These are phyloP conservation scores for Bombus consobrinus DNA, from an alignment of 1,140 invertebrate species.

Conservation along the genomic window DNA sequence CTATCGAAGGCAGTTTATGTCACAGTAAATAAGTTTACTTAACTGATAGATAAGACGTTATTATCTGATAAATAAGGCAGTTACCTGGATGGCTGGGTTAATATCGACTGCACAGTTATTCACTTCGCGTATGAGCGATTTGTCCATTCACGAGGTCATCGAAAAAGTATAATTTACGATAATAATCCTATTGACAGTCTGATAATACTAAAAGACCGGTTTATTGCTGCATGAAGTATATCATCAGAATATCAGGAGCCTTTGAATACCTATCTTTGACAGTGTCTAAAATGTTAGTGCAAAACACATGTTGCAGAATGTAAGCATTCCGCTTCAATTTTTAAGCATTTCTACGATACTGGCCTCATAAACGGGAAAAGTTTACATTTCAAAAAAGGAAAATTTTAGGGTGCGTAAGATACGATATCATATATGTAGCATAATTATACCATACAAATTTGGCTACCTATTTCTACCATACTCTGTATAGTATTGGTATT, in stretches of 20 bases:
- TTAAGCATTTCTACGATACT: neutral
- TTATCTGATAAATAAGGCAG: neutral
- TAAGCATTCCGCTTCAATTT: neutral
- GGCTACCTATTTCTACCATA: too few relatives aligned
- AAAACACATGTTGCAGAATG: neutral
- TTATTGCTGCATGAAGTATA: neutral
- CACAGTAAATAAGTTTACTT: neutral
- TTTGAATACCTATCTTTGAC: neutral
- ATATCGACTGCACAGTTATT: neutral
- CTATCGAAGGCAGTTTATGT: neutral
- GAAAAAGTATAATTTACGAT: neutral
- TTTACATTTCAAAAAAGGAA: neutral
- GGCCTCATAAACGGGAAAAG: neutral
- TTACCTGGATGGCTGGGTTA: neutral
- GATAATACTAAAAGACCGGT: neutral
- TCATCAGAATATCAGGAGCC: neutral
- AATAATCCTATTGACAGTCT: neutral
- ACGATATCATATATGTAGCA: too few relatives aligned
- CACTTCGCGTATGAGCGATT: neutral
- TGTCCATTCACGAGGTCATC: neutral
- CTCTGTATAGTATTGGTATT: too few relatives aligned
- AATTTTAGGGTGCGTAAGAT: too few relatives aligned
- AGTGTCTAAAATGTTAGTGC: neutral
- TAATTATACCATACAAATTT: too few relatives aligned
- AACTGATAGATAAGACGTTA: neutral